Conservation (phyloP, 2,888 invertebrate species). For the Tipula unca region DNA sequence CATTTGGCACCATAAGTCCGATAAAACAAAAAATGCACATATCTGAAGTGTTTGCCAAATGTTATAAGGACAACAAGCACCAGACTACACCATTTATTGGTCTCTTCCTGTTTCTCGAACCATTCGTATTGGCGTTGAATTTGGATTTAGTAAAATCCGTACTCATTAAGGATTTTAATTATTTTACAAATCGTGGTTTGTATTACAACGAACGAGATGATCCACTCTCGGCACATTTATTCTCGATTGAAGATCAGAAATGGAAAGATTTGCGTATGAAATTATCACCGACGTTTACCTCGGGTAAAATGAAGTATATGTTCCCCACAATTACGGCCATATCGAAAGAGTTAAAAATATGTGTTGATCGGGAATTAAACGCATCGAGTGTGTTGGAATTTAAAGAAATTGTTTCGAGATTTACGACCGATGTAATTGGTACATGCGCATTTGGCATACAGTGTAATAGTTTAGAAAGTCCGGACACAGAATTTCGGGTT, state of each 20-base stretch:
- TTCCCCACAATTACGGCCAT: slow-evolving; percentile 32
- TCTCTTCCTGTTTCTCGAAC: background rate
- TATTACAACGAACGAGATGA: slow-evolving; percentile 34
- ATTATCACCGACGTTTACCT: slow-evolving; percentile 43
- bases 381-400: slow-evolving; percentile 30
- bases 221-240: slow-evolving; percentile 29
- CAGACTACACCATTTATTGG: background rate
- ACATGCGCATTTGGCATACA: slow-evolving; percentile 41
- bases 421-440: slow-evolving; percentile 40
- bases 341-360: slow-evolving; percentile 17
- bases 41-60: background rate
- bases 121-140: background rate
- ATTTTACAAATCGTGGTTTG: slow-evolving; percentile 37
- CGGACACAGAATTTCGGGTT: slow-evolving; percentile 35
- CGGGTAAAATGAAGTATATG: slow-evolving; percentile 45
- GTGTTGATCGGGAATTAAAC: background rate
- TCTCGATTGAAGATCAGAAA: background rate
- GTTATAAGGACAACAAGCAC: background rate
- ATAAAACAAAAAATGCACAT: slow-evolving; percentile 23
- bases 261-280: slow-evolving; percentile 29
- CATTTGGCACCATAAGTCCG: slow-evolving; percentile 30
- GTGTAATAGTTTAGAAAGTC: slow-evolving; percentile 40
- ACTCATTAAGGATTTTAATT: slow-evolving; percentile 37
- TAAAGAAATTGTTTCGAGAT: slow-evolving; percentile 34
- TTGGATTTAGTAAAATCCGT: slow-evolving; percentile 34